A percentile compares a stretch with the other conserved stretches of the same genome.
Evolutionary conservation across 2,888 invertebrate genomes (phyloP).

Genomic region (Patella pellucida): DNA sequence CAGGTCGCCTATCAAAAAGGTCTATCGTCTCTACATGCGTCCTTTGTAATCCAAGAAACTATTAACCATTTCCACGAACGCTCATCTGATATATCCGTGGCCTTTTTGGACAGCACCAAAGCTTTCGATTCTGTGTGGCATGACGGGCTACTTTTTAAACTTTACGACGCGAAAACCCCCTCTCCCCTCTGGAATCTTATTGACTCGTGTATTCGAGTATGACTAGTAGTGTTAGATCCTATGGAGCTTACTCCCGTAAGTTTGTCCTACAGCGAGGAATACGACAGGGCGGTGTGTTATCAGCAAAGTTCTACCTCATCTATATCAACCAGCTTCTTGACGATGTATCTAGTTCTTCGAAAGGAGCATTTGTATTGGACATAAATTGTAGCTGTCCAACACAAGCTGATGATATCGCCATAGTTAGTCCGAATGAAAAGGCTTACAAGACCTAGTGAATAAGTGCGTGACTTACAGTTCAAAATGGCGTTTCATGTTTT

Average conservation of each 20-base stretch:
- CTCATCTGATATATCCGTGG: not conserved
- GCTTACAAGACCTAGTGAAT: not conserved
- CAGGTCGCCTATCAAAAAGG: too few species aligned
- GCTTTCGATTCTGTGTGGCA: conserved; percentile 18
- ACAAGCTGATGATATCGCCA: conserved; percentile 13
- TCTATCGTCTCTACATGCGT: too few species aligned
- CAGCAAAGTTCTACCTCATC: not conserved
- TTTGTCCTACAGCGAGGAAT: not conserved
- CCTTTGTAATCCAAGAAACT: conserved; percentile 12
- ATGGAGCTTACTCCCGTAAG: not conserved
- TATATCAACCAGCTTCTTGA: not conserved
- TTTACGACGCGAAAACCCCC: not conserved
- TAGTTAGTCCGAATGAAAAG: not conserved
- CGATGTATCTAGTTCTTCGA: not conserved
- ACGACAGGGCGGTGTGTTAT: conserved; percentile 3
- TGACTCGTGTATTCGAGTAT: not conserved
- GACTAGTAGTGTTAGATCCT: not conserved
- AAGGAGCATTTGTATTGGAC: conserved; percentile 5
- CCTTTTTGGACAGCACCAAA: conserved; percentile 17
- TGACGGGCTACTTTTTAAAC: not conserved
- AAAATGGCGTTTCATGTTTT: conserved; percentile 3
- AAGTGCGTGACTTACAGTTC: conserved; percentile 12
- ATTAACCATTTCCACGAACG: conserved; percentile 12
- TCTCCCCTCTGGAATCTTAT: not conserved
- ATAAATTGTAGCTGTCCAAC: not conserved